Base-by-base conservation (phyloP, 2,888 invertebrate species). In the Limnephilus lunatus region DNA sequence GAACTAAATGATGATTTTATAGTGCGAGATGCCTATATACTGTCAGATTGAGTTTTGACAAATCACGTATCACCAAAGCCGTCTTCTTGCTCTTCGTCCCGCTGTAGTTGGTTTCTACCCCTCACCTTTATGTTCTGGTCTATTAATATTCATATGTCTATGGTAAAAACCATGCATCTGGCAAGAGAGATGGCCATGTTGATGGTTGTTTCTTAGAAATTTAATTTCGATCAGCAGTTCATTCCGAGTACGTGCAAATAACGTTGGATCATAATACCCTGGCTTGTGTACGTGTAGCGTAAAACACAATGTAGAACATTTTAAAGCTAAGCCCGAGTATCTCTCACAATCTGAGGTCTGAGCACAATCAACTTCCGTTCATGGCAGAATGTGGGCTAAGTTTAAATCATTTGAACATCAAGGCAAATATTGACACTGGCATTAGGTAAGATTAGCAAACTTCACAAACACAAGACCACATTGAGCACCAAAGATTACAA, bases 371-470 rank as follows among this genome's bases (percentile, higher is more conserved):
- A 86, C 80, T 86, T 91, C 91, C 91, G 91, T 91, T 85, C 85
- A 86, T 48, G 91, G 87, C 87, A 91, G 44, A 82, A 44, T 91
- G 35, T 87, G 44, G 7, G n/a, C 85, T 35, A 39, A 87, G 90
- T 90, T 90, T 86, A 91, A 88, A 87, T 86, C n/a, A 89, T 80
- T 81, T 93, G 91, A 92, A 93, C 90, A 93, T 90, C 91, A 92
- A 82, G 39, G 87, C 91, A 92, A 93, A 93, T 92, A 93, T 93
- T 93, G 90, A 90, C 85, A 31, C 85, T 68, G 85, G 92, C 85
- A 93, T 93, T 92, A 92, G 82, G 90, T 92, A 68, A 48, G 92
- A 92, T 92, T 93, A 92, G 90, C 89, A 89, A 90, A 53, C 91
- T 91, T 89, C 48, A 44, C 31, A 91, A 91, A 91, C 90, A 93